Conservation (phyloP, 2,113 vertebrate genomes). For the Chelonoidis abingdonii region DNA sequence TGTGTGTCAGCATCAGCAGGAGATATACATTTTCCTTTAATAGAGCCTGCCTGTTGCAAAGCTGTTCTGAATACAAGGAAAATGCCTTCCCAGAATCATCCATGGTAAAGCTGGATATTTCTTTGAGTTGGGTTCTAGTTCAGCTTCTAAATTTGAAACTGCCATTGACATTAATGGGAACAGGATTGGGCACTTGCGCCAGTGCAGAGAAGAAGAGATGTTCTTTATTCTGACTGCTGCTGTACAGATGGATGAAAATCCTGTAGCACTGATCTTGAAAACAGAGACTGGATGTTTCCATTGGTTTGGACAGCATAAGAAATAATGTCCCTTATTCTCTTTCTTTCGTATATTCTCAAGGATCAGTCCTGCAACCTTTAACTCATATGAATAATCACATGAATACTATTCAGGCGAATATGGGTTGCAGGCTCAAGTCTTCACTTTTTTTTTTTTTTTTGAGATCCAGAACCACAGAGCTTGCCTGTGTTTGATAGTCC, state of each 20-base stretch:
- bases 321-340: not conserved
- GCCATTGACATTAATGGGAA: not conserved
- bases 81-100: slow-evolving; percentile 8
- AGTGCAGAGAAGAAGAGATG: not conserved
- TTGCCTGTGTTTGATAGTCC: not conserved
- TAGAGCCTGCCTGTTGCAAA: not conserved
- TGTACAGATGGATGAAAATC: not conserved
- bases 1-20: slow-evolving; percentile 6
- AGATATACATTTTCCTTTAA: slow-evolving; percentile 24
- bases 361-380: not conserved
- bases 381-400: not conserved
- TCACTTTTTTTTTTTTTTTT: not conserved
- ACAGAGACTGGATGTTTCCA: not conserved
- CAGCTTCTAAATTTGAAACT: not conserved
- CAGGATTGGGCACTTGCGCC: not conserved
- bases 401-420: not conserved
- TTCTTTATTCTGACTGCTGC: not conserved
- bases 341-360: not conserved
- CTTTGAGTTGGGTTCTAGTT: slow-evolving; percentile 12
- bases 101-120: not conserved
- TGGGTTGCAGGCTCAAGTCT: not conserved
- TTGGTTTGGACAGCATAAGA: not conserved
- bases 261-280: not conserved
- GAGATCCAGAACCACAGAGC: not conserved
- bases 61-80: not conserved